Base-by-base conservation (phyloP, 2,888 invertebrate genomes). In the Palloptera scutellata region DNA sequence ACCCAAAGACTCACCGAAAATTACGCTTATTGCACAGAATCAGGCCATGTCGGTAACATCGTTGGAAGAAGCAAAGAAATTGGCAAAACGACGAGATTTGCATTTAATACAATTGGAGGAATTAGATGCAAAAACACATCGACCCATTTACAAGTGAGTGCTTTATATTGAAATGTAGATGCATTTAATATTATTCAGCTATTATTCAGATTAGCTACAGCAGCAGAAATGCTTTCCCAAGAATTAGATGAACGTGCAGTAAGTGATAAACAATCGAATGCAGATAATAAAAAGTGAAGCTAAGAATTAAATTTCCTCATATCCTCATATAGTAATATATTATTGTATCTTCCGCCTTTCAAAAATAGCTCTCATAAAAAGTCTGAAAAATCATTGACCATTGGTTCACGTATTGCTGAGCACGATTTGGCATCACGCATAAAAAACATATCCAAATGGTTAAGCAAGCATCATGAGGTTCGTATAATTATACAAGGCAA, bases 91-190 rank as follows among this genome's bases (percentile, higher is more conserved):
- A 52, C 86, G 91, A 73, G 89, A 91, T 61, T 84, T 93, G 70
- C 91, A 90, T 79, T 85, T 94, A 67, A 86, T 92, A 0, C 91
- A 91, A 85, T 83, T 92, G 40, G 82, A 89, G 70, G 91, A 93
- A 81, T 81, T 87, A 5, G 91, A 92, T 82, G 84, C 88, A 0
- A 92, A 91, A 84, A 89, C 89, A 0, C 87, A 90, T 43, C 86
- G 91, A 54, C 89, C 91, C 12, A 85, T 91, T 12, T 94, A 91
- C 78, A 90, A 89, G 87, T 88, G 61, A 65, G 67, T 68, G 15
- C 17, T 41, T 42, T 12, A 42, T 12, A 11, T 9, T n/a, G 52
- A 13, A 10, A 52, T 42, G 15, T 13, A 10, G 40, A 41, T 15
- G 6, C 54, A 48, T 6, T 13, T 41, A 8, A 48, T 10, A 13